phyloP scores from a whole-genome alignment of 2,888 invertebrate species.

The Junonia oenone region DNA sequence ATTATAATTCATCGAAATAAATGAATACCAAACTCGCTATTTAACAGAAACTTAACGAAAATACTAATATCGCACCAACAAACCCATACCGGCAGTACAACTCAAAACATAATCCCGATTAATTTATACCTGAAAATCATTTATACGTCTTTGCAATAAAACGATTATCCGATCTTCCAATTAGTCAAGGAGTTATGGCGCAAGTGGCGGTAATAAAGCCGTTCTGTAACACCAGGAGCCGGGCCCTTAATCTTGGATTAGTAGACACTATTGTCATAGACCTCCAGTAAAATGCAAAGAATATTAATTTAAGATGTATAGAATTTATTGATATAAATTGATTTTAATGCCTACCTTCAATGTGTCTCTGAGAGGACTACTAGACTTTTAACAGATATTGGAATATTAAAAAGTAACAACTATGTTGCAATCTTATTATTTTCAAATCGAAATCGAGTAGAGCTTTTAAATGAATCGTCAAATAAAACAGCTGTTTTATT shows the following conservation, averaged over 20 bases:
- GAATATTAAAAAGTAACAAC: no score
- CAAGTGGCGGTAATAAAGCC: slow-evolving; percentile 43
- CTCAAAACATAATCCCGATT: slow-evolving; percentile 6
- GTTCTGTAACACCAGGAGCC: slow-evolving; percentile 55
- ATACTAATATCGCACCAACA: not conserved
- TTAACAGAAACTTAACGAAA: no score
- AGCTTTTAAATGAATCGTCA: no score
- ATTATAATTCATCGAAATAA: no score
- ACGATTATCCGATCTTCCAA: slow-evolving; percentile 27
- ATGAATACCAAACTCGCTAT: no score
- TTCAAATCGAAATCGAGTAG: no score
- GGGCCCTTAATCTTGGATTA: slow-evolving; percentile 63
- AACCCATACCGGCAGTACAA: not conserved
- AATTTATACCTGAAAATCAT: slow-evolving; percentile 20
- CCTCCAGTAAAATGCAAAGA: slow-evolving; percentile 54
- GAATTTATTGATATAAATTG: no score
- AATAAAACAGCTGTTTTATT: no score
- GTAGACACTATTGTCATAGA: slow-evolving; percentile 54
- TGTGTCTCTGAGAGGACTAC: slow-evolving; percentile 8
- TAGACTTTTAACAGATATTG: no score
- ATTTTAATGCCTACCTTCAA: not conserved
- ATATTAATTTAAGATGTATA: slow-evolving; percentile 17
- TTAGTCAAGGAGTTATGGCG: slow-evolving; percentile 22
- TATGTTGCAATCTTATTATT: no score
- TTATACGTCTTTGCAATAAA: slow-evolving; percentile 20